Conservation (phyloP, 2,888 invertebrate genomes). For the Aleiodes alternator region DNA sequence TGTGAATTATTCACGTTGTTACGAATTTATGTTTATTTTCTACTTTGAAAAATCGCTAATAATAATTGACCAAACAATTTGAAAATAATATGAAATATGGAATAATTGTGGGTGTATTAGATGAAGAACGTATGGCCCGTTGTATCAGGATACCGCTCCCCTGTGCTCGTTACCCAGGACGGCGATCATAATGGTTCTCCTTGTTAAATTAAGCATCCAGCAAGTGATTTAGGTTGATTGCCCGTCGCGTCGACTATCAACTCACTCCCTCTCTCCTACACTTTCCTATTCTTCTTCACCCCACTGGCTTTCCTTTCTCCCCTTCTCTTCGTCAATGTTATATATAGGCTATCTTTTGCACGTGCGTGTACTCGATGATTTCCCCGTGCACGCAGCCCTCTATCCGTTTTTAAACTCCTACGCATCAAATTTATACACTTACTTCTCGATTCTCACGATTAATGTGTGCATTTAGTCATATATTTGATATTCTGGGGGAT, state of each 20-base stretch:
- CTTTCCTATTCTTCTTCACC: constrained; percentile 37
- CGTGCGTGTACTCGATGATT: constrained; percentile 39
- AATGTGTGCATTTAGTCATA: constrained; percentile 11
- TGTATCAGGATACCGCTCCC: constrained; percentile 48
- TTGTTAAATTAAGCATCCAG: constrained; percentile 75
- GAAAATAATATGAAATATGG: constrained; percentile 9
- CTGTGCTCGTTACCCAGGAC: constrained; percentile 67
- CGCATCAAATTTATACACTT: constrained; percentile 29
- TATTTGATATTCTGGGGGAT: constrained; percentile 19
- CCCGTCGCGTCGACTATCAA: constrained; percentile 66
- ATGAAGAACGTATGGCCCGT: constrained; percentile 12
- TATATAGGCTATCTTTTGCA: constrained; percentile 37
- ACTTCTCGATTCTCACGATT: constrained; percentile 31
- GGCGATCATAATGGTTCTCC: constrained; percentile 73
- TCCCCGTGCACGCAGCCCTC: constrained; percentile 18
- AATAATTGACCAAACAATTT: not conserved
- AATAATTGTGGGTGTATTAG: constrained; percentile 34
- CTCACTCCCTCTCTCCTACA: constrained; percentile 16
- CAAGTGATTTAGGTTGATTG: constrained; percentile 75
- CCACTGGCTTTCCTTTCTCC: constrained; percentile 3
- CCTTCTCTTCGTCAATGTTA: constrained; percentile 27
- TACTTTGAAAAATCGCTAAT: not conserved
- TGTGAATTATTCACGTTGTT: too few species aligned
- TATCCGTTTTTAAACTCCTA: constrained; percentile 37
- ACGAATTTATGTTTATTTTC: not conserved